A percentile compares a stretch with the other conserved stretches of the same genome.
phyloP scores from a whole-genome alignment of 1,140 invertebrate genomes.

The Ceratosolen solmsi region DNA sequence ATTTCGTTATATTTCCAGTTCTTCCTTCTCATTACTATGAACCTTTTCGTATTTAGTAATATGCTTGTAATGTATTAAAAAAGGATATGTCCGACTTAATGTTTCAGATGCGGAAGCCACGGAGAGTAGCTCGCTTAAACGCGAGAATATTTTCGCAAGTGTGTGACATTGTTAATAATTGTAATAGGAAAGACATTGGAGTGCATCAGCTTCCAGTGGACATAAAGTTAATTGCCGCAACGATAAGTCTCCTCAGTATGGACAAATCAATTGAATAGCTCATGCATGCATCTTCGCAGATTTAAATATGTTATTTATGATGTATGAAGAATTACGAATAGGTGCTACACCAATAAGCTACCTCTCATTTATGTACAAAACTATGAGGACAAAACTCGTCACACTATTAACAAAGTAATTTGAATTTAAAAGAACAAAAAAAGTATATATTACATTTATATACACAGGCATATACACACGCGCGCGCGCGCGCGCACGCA shows the following conservation, averaged over 20 bases:
- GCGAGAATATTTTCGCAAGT: neutral
- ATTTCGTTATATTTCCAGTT: too few species aligned
- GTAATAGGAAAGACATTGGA: neutral
- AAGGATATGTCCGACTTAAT: too few species aligned
- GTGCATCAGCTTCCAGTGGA: neutral
- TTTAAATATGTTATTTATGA: neutral
- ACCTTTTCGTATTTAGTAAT: too few species aligned
- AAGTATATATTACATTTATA: neutral
- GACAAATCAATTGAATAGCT: neutral
- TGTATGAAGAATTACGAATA: neutral
- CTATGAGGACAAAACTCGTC: neutral
- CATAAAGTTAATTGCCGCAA: neutral
- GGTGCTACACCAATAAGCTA: conserved; percentile 33
- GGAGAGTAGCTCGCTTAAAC: neutral
- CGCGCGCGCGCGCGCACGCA: neutral
- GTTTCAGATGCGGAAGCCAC: conserved; percentile 24
- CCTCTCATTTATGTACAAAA: conserved; percentile 12
- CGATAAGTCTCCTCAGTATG: neutral
- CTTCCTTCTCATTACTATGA: too few species aligned
- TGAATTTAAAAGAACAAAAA: neutral
- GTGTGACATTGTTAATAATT: neutral
- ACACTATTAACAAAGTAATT: neutral
- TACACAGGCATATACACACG: neutral
- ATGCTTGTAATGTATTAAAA: too few species aligned
- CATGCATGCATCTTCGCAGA: neutral